Percentiles rank a stretch among this genome's conserved stretches.
Evolutionary conservation across 2,113 vertebrate genomes (phyloP).

Genomic region (Tyto alba): DNA sequence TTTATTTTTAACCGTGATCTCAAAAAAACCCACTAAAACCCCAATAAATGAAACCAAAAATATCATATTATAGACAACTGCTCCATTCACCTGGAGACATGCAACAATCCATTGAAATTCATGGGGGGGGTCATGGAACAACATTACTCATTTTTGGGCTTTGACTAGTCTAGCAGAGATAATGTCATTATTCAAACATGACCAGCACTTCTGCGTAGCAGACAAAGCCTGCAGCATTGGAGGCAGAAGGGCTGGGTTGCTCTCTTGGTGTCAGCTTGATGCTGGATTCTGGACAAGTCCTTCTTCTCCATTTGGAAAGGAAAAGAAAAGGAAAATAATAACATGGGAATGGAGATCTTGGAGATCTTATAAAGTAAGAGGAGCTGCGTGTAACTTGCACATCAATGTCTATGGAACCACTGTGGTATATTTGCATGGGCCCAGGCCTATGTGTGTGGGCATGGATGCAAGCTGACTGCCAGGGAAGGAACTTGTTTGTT

Average conservation of each 20-base stretch:
- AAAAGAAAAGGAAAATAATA: neutral
- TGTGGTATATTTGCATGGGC: slow-evolving; percentile 26
- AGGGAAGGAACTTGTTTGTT: slow-evolving; percentile 10
- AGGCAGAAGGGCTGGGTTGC: neutral
- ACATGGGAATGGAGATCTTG: neutral
- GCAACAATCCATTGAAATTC: neutral
- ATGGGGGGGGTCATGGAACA: neutral
- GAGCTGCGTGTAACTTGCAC: neutral
- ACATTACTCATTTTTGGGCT: neutral
- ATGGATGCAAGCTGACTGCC: neutral
- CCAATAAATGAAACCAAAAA: neutral
- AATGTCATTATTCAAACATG: neutral
- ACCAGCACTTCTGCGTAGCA: neutral
- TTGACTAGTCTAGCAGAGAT: slow-evolving; percentile 17
- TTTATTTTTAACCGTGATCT: neutral
- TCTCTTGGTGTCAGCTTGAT: neutral
- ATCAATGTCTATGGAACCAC: neutral
- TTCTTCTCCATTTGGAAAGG: neutral
- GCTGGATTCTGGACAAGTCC: neutral
- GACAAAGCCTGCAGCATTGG: neutral
- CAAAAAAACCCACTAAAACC: neutral
- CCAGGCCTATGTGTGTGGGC: neutral
- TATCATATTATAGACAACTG: neutral
- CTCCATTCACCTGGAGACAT: neutral
- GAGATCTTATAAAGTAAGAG: neutral